Conservation (phyloP, 2,113 vertebrate genomes). For the Saguinus imperator region DNA sequence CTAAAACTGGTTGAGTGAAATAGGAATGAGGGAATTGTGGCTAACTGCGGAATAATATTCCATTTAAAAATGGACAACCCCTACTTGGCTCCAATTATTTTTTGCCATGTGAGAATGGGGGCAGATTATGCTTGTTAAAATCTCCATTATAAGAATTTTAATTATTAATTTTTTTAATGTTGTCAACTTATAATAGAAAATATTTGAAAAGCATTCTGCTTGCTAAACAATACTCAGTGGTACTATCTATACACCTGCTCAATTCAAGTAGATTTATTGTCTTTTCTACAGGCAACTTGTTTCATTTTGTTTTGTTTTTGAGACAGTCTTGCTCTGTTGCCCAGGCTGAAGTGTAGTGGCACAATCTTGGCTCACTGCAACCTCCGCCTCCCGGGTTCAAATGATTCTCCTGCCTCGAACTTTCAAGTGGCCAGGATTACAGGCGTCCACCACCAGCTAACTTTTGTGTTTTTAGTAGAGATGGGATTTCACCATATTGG, state of each 20-base stretch:
- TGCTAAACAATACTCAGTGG: background rate
- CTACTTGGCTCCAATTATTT: background rate
- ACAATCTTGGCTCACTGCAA: too few relatives aligned
- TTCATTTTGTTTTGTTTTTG: too few relatives aligned
- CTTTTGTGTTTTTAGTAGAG: too few relatives aligned
- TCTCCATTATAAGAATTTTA: background rate
- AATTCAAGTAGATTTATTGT: background rate
- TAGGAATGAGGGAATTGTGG: background rate
- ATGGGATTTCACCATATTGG: too few relatives aligned
- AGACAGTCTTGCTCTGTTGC: too few relatives aligned
- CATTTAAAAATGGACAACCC: background rate
- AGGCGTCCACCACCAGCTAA: too few relatives aligned
- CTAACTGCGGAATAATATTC: background rate
- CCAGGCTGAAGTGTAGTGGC: too few relatives aligned
- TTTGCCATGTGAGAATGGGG: background rate
- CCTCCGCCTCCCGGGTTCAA: too few relatives aligned
- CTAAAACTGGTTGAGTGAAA: background rate
- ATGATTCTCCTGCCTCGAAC: too few relatives aligned
- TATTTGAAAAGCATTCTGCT: background rate
- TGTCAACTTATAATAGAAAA: background rate
- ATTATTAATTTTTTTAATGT: background rate
- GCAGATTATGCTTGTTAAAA: background rate
- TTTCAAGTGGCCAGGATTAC: too few relatives aligned
- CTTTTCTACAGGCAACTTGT: background rate
- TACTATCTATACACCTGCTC: background rate